Conservation (phyloP, 1,140 invertebrate genomes). For the Vanessa tameamea region DNA sequence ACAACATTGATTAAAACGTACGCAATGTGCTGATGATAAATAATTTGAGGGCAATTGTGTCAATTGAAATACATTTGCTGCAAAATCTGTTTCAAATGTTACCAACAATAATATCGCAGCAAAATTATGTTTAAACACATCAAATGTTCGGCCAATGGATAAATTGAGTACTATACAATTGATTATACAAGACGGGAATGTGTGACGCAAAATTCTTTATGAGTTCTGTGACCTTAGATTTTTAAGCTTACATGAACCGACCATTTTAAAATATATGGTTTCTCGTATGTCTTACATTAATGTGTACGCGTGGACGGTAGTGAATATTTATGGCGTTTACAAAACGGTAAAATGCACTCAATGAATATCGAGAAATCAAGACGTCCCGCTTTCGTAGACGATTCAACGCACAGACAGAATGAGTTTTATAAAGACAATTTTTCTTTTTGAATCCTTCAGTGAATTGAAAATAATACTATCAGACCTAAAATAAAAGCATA, state of each 20-base stretch:
- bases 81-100: constrained; percentile 51
- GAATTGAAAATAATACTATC: too few relatives aligned
- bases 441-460: too few relatives aligned
- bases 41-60: constrained; percentile 48
- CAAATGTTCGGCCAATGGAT: constrained; percentile 22
- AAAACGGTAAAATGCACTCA: constrained; percentile 33
- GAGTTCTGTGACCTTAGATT: constrained; percentile 32
- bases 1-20: constrained; percentile 22
- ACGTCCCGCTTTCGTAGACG: constrained; percentile 22
- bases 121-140: constrained; percentile 25
- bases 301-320: constrained; percentile 26
- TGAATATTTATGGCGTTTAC: constrained; percentile 36
- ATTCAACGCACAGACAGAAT: constrained; percentile 14
- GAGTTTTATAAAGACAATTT: background rate
- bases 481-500: too few relatives aligned
- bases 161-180: constrained; percentile 33
- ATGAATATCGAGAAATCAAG: constrained; percentile 36
- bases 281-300: constrained; percentile 16
- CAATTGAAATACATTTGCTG: constrained; percentile 54
- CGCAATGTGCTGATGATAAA: constrained; percentile 42
- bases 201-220: constrained; percentile 29
- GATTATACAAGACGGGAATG: constrained; percentile 30
- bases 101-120: constrained; percentile 46
- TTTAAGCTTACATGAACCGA: constrained; percentile 11
- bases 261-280: constrained; percentile 4